Evolutionary conservation across 2,888 invertebrate genomes (phyloP).

Genomic region (Apodemia hepburni): DNA sequence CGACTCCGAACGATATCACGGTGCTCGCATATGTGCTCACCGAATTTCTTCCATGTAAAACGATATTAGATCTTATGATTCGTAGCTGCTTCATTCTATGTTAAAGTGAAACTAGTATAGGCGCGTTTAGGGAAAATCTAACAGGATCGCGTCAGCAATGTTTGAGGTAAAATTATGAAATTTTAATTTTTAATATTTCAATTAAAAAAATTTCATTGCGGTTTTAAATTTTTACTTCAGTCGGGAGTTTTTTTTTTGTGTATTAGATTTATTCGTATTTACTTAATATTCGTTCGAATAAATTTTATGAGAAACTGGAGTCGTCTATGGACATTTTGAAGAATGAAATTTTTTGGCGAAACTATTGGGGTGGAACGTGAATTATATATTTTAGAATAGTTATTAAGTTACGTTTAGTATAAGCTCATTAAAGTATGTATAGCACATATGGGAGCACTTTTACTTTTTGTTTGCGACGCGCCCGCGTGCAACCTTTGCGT

Average conservation of each 20-base stretch:
- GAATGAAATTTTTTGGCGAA: neutral
- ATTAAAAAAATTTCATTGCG: too few species aligned
- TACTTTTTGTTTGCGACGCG: slow-evolving; percentile 31
- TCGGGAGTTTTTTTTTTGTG: too few species aligned
- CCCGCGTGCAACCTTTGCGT: slow-evolving; percentile 23
- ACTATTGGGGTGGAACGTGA: neutral
- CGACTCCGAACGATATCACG: slow-evolving; percentile 20
- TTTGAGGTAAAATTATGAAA: too few species aligned
- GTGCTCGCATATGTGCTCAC: slow-evolving; percentile 20
- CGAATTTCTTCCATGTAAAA: neutral
- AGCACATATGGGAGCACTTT: slow-evolving; percentile 17
- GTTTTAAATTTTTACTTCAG: too few species aligned
- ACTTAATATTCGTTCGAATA: neutral
- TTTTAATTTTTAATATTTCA: too few species aligned
- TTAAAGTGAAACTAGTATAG: too few species aligned
- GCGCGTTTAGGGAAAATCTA: too few species aligned
- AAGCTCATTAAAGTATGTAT: neutral
- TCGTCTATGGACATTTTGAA: neutral
- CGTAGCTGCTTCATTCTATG: neutral
- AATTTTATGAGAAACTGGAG: neutral
- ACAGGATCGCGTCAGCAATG: too few species aligned
- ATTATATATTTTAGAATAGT: too few species aligned
- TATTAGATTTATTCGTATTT: neutral
- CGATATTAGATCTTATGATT: neutral
- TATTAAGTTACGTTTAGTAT: neutral